Evolutionary conservation across 2,888 invertebrate species (phyloP).

Genomic region (Drosophila acutilabella): DNA sequence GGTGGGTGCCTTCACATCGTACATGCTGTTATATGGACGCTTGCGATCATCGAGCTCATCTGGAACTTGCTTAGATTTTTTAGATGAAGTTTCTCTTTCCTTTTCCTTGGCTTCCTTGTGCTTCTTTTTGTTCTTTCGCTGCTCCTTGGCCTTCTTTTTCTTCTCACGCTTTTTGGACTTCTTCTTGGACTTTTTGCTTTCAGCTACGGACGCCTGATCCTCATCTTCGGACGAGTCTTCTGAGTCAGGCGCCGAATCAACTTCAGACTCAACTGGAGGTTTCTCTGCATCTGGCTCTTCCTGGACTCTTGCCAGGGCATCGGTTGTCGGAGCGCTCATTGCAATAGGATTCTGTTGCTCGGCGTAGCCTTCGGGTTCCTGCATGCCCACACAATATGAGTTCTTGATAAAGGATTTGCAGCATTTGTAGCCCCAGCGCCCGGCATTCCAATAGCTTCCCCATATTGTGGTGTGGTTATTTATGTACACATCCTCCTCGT

Average conservation of each 20-base stretch:
- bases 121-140: conserved; percentile 77
- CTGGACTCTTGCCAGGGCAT: conserved; percentile 30
- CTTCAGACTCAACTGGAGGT: conserved; percentile 61
- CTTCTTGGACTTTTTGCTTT: conserved; percentile 74
- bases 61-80: conserved; percentile 23
- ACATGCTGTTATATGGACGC: conserved; percentile 96
- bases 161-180: conserved; percentile 80
- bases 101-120: conserved; percentile 56
- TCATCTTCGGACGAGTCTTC: conserved; percentile 56
- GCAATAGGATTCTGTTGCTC: conserved; percentile 46
- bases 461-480: conserved; percentile 98
- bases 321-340: conserved; percentile 10
- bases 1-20: conserved; percentile 92
- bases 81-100: conserved; percentile 54
- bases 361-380: conserved; percentile 66
- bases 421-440: conserved; percentile 98
- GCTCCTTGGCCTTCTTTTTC: conserved; percentile 83
- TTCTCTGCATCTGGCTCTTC: conserved; percentile 79
- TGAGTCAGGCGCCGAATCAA: conserved; percentile 46
- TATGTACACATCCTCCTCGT: conserved; percentile 96
- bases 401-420: conserved; percentile 93
- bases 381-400: conserved; percentile 82
- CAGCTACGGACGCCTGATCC: conserved; percentile 37
- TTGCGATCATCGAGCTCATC: conserved; percentile 94
- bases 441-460: conserved; percentile 98